Percentiles rank a stretch among this genome's conserved stretches.
Evolutionary conservation across 2,797 vertebrate genomes (phyloP).

Genomic region (Phrynocephalus vlangalii): DNA sequence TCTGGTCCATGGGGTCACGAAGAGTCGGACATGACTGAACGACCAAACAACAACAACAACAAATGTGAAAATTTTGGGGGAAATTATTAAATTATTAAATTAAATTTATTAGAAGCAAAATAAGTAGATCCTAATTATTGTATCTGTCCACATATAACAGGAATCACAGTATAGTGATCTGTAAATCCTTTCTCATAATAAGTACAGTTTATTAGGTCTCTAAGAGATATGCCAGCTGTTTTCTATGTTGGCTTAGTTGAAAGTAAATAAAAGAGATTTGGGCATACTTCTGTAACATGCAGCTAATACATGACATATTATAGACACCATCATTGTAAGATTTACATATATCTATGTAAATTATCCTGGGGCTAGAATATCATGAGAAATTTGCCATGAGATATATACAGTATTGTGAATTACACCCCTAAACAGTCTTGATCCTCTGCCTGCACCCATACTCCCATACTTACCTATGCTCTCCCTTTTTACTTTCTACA

Average conservation of each 20-base stretch:
- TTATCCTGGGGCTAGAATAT: neutral
- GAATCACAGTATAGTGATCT: accelerated
- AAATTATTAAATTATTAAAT: too few species aligned
- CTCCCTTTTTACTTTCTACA: neutral
- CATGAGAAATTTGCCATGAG: neutral
- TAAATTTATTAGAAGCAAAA: neutral
- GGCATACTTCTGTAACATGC: neutral
- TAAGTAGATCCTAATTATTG: accelerated
- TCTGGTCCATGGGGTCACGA: too few species aligned
- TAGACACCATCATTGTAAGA: neutral
- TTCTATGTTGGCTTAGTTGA: neutral
- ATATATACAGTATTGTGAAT: neutral
- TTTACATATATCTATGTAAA: neutral
- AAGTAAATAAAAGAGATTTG: neutral
- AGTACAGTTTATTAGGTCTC: neutral
- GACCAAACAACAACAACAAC: too few species aligned
- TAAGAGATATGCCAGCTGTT: constrained; percentile 4
- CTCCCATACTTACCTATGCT: neutral
- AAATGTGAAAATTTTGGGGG: too few species aligned
- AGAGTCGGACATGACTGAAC: too few species aligned
- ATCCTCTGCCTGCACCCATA: neutral
- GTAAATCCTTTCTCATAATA: neutral
- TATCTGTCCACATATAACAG: accelerated
- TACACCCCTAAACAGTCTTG: neutral
- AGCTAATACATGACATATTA: neutral